These are phyloP conservation scores for Nasonia giraulti DNA, from an alignment of 1,140 invertebrate species.

Conservation along the genomic window DNA sequence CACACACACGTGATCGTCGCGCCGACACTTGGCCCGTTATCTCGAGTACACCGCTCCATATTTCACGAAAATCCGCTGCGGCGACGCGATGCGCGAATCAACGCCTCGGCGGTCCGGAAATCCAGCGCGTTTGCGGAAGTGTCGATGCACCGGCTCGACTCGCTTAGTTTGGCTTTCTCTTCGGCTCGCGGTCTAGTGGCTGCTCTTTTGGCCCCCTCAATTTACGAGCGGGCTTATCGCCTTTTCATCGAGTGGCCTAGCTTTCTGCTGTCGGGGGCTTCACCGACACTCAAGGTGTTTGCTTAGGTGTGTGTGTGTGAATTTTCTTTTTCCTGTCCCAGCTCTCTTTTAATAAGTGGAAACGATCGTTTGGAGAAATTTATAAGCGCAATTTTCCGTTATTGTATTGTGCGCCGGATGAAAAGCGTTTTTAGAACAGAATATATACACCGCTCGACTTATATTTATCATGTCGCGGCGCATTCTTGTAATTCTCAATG, in stretches of 20 bases:
- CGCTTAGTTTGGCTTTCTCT: conserved; percentile 33
- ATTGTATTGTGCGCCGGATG: background rate
- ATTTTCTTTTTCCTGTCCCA: background rate
- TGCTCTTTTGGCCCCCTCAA: background rate
- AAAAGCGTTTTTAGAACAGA: background rate
- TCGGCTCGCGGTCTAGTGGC: background rate
- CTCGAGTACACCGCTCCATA: conserved; percentile 53
- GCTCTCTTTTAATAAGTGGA: background rate
- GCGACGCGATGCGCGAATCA: conserved; percentile 30
- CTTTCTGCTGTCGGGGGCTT: conserved; percentile 23
- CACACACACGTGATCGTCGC: background rate
- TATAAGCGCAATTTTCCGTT: background rate
- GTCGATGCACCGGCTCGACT: conserved; percentile 53
- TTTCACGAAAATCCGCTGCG: conserved; percentile 55
- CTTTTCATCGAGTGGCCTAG: conserved; percentile 57
- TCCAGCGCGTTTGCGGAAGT: conserved; percentile 40
- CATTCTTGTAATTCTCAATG: background rate
- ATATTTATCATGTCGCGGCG: background rate
- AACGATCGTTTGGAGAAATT: background rate
- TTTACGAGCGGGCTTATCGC: conserved; percentile 41
- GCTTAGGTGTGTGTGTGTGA: background rate
- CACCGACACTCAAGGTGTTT: background rate
- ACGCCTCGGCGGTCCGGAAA: background rate
- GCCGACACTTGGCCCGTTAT: conserved; percentile 49
- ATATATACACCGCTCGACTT: background rate